These are phyloP conservation scores for Linepithema humile DNA, from an alignment of 1,140 invertebrate species.

Conservation along the genomic window DNA sequence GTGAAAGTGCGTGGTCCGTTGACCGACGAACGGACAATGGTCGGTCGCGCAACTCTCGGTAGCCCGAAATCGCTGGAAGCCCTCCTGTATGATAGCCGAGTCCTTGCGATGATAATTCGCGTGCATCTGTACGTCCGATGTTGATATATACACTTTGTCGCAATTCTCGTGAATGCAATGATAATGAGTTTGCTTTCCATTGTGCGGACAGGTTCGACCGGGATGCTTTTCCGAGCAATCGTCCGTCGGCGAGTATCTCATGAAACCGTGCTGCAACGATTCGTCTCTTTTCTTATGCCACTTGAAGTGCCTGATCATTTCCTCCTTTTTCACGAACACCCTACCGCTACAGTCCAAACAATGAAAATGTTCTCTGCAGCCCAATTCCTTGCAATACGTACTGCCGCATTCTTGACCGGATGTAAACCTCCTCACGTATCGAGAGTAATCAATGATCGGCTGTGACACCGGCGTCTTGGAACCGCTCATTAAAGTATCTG, in stretches of 20 bases:
- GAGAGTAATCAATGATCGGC: constrained; percentile 87
- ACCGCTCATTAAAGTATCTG: constrained; percentile 78
- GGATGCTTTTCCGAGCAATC: constrained; percentile 93
- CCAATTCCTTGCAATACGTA: constrained; percentile 87
- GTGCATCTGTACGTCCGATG: constrained; percentile 99
- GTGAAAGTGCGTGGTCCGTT: constrained; percentile 98
- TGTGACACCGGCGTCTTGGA: constrained; percentile 78
- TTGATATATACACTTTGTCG: constrained; percentile 99
- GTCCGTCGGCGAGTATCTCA: constrained; percentile 96
- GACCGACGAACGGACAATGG: constrained; percentile 96
- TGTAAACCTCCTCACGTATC: constrained; percentile 89
- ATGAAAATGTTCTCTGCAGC: constrained; percentile 96
- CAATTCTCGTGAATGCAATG: constrained; percentile 98
- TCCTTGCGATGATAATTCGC: constrained; percentile 99
- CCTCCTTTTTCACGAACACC: constrained; percentile 98
- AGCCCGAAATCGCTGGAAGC: constrained; percentile 95
- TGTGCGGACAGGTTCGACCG: constrained; percentile 92
- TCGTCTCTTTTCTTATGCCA: constrained; percentile 99
- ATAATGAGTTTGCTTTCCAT: constrained; percentile 98
- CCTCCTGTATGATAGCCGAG: constrained; percentile 98
- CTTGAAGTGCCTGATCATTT: constrained; percentile 99
- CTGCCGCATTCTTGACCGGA: constrained; percentile 89
- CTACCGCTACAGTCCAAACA: constrained; percentile 95
- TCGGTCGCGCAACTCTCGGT: constrained; percentile 95
- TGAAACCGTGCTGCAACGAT: constrained; percentile 97